Evolutionary conservation across 2,113 vertebrate genomes (phyloP), one percentile per base, ranked within the genome.

Genomic region (Cyanoramphus novaezelandiae): DNA sequence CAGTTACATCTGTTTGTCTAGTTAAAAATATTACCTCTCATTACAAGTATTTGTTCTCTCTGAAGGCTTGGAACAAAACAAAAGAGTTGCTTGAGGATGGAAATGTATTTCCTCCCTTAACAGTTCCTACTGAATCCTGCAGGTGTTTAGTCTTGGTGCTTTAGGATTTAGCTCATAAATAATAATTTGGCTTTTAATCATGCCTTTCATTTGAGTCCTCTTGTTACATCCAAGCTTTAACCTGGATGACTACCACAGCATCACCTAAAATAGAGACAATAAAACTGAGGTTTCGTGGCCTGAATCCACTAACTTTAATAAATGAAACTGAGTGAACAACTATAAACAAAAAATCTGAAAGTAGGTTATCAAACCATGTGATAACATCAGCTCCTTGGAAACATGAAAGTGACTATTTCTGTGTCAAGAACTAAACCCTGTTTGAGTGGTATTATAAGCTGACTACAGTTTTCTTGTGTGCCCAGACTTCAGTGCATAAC

Each of bases 341-440:
- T 94, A 76, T 68, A 95, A 97, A 95, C 92, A 96, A 92, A 85
- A 80, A 94, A 87, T 77, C 81, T 87, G 72, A 89, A 92, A 96
- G 95, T 93, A 93, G 88, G 81, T 92, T 97, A 92, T 95, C 88
- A 82, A 86, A 72, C 63, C n/a, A 27, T 52, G 35, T 47, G 95
- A 96, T 96, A 95, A 64, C 62, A 96, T 96, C 93, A 79, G 86
- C 82, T 92, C 90, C 83, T 95, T 92, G 91, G 81, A 87, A 96
- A 90, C 88, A 93, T 96, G 81, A 93, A 96, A 96, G 92, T 94
- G 92, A n/a, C 86, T 76, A 93, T 95, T 94, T 94, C 83, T 78
- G 57, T 92, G 71, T 96, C 82, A 88, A 83, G 95, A 92, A 86
- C 8, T 75, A 86, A 91, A 81, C 72, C 39, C 47, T 57, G 47